Conservation (phyloP, 2,888 invertebrate genomes). For the Beris chalybata region DNA sequence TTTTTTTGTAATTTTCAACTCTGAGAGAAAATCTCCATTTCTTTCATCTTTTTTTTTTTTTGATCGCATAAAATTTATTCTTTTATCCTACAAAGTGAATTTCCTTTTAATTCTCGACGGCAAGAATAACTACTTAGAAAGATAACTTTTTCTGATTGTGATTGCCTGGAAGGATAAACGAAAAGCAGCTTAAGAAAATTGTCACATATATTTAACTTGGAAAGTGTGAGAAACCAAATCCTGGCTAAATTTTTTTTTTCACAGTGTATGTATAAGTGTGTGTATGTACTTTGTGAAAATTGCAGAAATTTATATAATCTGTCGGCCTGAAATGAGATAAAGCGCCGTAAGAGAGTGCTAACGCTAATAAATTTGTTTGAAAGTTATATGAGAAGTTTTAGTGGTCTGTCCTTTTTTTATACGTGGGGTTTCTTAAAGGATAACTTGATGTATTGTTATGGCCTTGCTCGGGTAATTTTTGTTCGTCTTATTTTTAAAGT, state of each 20-base stretch:
- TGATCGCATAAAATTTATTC: conserved; percentile 9
- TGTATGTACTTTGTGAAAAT: conserved; percentile 8
- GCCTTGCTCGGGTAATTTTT: too few relatives aligned
- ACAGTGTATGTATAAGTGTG: too few relatives aligned
- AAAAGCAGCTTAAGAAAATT: conserved; percentile 29
- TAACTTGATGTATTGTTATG: too few relatives aligned
- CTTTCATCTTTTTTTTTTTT: too few relatives aligned
- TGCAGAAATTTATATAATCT: conserved; percentile 19
- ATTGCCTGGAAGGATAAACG: conserved; percentile 23
- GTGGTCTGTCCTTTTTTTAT: too few relatives aligned
- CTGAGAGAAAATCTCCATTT: too few relatives aligned
- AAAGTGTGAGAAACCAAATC: too few relatives aligned
- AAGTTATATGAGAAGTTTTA: too few relatives aligned
- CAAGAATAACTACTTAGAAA: conserved; percentile 21
- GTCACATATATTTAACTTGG: conserved; percentile 20
- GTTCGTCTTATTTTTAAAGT: too few relatives aligned
- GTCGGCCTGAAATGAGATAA: conserved; percentile 14
- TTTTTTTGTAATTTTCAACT: too few relatives aligned
- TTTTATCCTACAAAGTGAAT: conserved; percentile 26
- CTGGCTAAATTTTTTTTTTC: too few relatives aligned
- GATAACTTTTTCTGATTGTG: conserved; percentile 24
- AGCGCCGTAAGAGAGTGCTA: conserved; percentile 13
- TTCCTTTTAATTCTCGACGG: conserved; percentile 26
- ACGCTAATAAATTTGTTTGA: conserved; percentile 11
- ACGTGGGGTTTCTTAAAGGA: too few relatives aligned